Conservation (phyloP, 2,113 vertebrate genomes). For the Ochotona curzoniae region DNA sequence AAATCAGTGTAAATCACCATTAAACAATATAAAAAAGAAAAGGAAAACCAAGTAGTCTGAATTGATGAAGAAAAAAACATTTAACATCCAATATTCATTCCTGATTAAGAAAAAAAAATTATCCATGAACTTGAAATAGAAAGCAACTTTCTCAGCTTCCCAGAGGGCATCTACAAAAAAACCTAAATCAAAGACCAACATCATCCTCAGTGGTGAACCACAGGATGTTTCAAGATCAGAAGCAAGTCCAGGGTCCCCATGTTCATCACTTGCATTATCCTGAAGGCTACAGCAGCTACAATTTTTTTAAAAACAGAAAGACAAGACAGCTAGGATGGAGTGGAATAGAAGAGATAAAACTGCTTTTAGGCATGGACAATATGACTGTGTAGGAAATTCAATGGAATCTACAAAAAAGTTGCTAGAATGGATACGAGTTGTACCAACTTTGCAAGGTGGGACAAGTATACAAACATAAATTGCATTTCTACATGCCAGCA, state of each 20-base stretch:
- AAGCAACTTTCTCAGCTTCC: neutral
- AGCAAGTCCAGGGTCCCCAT: neutral
- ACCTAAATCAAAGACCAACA: neutral
- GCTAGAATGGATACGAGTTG: neutral
- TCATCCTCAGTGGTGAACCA: neutral
- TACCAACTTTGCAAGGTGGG: neutral
- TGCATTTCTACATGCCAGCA: neutral
- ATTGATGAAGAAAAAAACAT: neutral
- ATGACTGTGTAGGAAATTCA: neutral
- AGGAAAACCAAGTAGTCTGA: neutral
- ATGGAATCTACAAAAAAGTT: neutral
- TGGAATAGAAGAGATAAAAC: neutral
- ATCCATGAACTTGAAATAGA: neutral
- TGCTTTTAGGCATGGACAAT: neutral
- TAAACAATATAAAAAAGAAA: neutral
- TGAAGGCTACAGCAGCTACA: neutral
- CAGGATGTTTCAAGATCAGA: neutral
- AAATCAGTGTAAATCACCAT: neutral
- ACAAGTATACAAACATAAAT: neutral
- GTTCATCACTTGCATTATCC: neutral
- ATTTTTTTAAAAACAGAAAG: neutral
- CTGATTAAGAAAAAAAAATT: neutral
- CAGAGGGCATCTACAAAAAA: neutral
- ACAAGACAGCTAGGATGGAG: neutral
- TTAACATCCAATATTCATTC: neutral